A percentile compares a stretch with the other conserved stretches of the same genome.
Conservation (phyloP, 2,888 invertebrate species). For the Synergus laeviventris region DNA sequence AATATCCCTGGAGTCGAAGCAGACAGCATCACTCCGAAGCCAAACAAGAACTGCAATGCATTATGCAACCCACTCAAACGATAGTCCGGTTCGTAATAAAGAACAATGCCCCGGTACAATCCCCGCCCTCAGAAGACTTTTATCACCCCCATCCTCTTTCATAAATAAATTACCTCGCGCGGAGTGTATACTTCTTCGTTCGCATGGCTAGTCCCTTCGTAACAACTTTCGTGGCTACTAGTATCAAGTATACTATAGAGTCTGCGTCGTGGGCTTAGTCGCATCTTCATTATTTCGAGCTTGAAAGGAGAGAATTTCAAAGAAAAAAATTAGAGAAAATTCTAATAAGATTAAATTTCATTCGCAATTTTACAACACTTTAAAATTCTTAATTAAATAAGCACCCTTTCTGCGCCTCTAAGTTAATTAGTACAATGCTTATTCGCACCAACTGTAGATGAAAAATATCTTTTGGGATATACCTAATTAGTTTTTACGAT, state of each 20-base stretch:
- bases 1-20: slow-evolving; percentile 26
- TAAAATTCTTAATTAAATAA: background rate
- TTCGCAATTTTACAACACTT: background rate
- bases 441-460: too few species aligned
- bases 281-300: background rate
- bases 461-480: too few species aligned
- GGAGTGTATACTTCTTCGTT: slow-evolving; percentile 34
- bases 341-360: background rate
- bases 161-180: slow-evolving; percentile 41
- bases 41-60: slow-evolving; percentile 32
- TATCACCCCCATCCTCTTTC: slow-evolving; percentile 36
- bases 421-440: too few species aligned
- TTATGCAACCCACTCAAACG: slow-evolving; percentile 43
- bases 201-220: slow-evolving; percentile 15
- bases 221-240: slow-evolving; percentile 12
- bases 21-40: slow-evolving; percentile 5
- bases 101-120: slow-evolving; percentile 38
- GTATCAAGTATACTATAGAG: background rate
- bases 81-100: slow-evolving; percentile 41
- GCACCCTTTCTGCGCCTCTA: too few species aligned
- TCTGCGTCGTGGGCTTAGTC: background rate
- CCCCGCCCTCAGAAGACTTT: slow-evolving; percentile 34
- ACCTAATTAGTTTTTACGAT: too few species aligned
- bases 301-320: background rate
- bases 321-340: slow-evolving; percentile 9